Evolutionary conservation across 1,140 invertebrate species (phyloP).

Genomic region (Vanessa tameamea): DNA sequence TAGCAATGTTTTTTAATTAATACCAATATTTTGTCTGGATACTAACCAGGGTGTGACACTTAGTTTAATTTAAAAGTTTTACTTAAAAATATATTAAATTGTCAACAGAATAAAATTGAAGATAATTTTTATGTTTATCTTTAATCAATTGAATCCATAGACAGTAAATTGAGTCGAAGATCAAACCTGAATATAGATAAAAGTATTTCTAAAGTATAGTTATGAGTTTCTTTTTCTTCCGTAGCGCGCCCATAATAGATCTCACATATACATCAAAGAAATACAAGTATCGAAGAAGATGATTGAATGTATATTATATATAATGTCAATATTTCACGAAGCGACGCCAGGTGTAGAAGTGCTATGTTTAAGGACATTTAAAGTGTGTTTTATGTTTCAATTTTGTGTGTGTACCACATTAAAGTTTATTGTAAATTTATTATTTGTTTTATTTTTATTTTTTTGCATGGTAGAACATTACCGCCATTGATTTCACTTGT

Average conservation of each 20-base stretch:
- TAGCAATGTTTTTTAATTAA: constrained; percentile 14
- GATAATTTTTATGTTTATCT: too few relatives aligned
- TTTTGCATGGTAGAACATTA: constrained; percentile 74
- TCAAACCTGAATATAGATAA: too few relatives aligned
- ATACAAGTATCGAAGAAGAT: constrained; percentile 77
- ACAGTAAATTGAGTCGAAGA: too few relatives aligned
- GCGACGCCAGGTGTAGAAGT: constrained; percentile 55
- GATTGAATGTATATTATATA: constrained; percentile 42
- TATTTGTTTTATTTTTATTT: constrained; percentile 76
- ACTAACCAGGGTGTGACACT: constrained; percentile 24
- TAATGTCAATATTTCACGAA: constrained; percentile 42
- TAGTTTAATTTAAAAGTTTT: not conserved
- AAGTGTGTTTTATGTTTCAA: constrained; percentile 66
- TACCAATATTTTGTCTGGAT: constrained; percentile 14
- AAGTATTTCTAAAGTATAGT: constrained; percentile 30
- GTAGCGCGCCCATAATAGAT: constrained; percentile 77
- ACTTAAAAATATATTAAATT: too few relatives aligned
- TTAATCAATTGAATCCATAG: too few relatives aligned
- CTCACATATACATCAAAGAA: constrained; percentile 69
- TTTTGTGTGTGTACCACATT: constrained; percentile 66
- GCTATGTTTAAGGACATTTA: constrained; percentile 62
- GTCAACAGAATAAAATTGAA: too few relatives aligned
- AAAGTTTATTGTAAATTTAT: constrained; percentile 70
- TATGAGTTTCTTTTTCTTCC: constrained; percentile 63
- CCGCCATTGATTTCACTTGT: not conserved